phyloP scores from a whole-genome alignment of 2,797 vertebrate genomes.

The Enteromius unitaeniatus region DNA sequence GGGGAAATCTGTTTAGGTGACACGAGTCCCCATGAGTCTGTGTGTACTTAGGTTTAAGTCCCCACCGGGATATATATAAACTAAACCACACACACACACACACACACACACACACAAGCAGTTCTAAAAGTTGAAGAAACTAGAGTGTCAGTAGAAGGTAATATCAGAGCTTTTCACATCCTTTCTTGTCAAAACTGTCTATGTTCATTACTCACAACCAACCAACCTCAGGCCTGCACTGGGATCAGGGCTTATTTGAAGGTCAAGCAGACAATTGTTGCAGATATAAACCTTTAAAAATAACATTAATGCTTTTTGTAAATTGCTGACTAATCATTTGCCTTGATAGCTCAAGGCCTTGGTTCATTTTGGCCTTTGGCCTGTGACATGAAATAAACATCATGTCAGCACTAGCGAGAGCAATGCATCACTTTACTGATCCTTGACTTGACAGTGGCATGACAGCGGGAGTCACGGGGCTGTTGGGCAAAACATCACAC shows the following conservation, averaged over 20 bases:
- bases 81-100: background rate
- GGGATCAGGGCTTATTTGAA: constrained; percentile 32
- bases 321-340: constrained; percentile 40
- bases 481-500: constrained; percentile 39
- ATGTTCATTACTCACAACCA: constrained; percentile 30
- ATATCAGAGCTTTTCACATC: constrained; percentile 28
- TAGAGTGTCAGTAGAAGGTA: background rate
- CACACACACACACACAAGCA: background rate
- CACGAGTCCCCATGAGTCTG: no score
- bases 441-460: constrained; percentile 49
- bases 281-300: constrained; percentile 24
- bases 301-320: constrained; percentile 21
- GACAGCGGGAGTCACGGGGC: constrained; percentile 43
- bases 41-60: no score
- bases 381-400: constrained; percentile 61
- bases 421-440: constrained; percentile 67
- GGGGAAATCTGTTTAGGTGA: no score
- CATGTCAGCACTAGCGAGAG: constrained; percentile 67
- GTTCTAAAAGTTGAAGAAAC: constrained; percentile 1
- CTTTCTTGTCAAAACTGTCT: constrained; percentile 47
- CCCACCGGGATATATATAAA: no score
- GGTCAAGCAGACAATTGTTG: constrained; percentile 12
- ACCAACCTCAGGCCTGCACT: constrained; percentile 22
- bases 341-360: constrained; percentile 6
- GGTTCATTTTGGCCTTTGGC: constrained; percentile 63